Percentiles rank a stretch among this genome's conserved stretches.
These are phyloP conservation scores for Sarcoramphus papa DNA, from an alignment of 2,797 vertebrate genomes.

Conservation along the genomic window DNA sequence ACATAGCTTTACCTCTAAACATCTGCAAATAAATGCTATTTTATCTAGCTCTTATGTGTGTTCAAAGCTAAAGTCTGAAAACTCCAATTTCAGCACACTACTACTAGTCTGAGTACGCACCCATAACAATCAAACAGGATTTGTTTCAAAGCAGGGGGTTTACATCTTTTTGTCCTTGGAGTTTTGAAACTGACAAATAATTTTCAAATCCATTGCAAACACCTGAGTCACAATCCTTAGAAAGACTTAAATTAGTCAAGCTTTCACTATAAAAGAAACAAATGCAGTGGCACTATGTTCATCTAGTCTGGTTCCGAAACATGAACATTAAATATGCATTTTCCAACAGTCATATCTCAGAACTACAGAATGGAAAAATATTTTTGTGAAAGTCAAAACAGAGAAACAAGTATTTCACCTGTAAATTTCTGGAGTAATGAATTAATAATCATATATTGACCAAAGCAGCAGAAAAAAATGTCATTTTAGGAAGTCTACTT, in stretches of 20 bases:
- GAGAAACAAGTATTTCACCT: background rate
- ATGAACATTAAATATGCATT: background rate
- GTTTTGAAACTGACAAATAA: background rate
- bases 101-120: background rate
- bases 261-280: background rate
- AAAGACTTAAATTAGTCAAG: background rate
- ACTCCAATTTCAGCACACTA: background rate
- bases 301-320: background rate
- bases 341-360: background rate
- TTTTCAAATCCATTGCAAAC: background rate
- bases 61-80: background rate
- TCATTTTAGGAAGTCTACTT: background rate
- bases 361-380: background rate
- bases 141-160: background rate
- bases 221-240: background rate
- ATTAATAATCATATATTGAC: background rate
- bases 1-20: background rate
- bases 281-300: background rate
- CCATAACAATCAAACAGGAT: background rate
- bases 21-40: background rate
- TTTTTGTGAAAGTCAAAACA: background rate
- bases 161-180: background rate
- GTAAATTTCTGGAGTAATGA: background rate
- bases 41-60: background rate
- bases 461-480: background rate